These are phyloP conservation scores for Tinea semifulvella DNA, from an alignment of 2,888 invertebrate genomes.

Conservation along the genomic window DNA sequence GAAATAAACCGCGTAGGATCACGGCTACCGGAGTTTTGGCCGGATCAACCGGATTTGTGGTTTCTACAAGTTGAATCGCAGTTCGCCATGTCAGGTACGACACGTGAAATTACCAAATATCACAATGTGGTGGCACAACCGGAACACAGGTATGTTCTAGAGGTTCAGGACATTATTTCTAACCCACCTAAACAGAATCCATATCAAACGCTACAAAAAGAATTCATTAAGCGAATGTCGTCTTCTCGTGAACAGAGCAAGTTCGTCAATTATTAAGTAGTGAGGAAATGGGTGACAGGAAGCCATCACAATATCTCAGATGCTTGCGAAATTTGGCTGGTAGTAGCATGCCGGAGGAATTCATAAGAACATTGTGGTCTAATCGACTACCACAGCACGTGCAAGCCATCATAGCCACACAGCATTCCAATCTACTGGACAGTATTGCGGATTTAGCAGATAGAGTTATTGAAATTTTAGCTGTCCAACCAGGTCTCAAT, in stretches of 20 bases:
- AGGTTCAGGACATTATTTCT: no score
- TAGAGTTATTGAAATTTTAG: constrained; percentile 16
- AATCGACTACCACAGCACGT: constrained; percentile 16
- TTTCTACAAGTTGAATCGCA: no score
- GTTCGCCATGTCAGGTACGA: no score
- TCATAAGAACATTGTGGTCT: constrained; percentile 11
- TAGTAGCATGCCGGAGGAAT: background rate
- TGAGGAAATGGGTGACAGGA: constrained; percentile 11
- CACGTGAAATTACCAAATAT: no score
- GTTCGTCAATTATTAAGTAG: constrained; percentile 1
- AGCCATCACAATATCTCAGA: constrained; percentile 14
- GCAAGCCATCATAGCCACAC: constrained; percentile 18
- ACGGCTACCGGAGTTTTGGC: no score
- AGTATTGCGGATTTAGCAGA: constrained; percentile 18
- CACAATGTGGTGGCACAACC: no score
- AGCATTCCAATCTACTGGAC: constrained; percentile 12
- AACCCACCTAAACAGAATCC: no score
- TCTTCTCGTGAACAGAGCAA: constrained; percentile 13
- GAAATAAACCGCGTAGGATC: no score
- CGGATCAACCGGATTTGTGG: no score
- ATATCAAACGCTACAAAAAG: constrained; percentile 12
- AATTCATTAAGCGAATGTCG: constrained; percentile 14
- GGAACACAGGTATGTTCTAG: no score
- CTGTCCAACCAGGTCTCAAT: no score
- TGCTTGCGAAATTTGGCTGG: constrained; percentile 14